These are phyloP conservation scores for Pogonomyrmex barbatus DNA, from an alignment of 1,140 invertebrate genomes.

Conservation along the genomic window DNA sequence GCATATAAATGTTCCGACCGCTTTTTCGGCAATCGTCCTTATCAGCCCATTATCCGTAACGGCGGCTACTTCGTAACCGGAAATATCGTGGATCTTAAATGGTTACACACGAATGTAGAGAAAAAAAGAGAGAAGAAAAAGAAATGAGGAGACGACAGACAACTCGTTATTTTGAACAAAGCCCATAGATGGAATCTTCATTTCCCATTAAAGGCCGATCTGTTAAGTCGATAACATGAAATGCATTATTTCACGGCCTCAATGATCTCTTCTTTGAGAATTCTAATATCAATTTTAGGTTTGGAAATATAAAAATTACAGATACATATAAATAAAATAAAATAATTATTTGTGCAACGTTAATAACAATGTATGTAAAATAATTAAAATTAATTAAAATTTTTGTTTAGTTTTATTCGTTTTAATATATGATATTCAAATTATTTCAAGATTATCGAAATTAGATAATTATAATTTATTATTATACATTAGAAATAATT, in stretches of 20 bases:
- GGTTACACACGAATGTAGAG: conserved; percentile 65
- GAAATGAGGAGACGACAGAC: conserved; percentile 5
- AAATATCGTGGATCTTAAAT: conserved; percentile 76
- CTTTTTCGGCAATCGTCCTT: conserved; percentile 75
- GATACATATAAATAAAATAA: too few species aligned
- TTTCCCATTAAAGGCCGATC: conserved; percentile 59
- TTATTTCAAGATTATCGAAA: background rate
- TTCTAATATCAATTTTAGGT: conserved; percentile 23
- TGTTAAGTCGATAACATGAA: conserved; percentile 67
- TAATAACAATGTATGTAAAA: background rate
- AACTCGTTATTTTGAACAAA: conserved; percentile 68
- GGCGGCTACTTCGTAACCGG: conserved; percentile 71
- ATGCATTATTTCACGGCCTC: conserved; percentile 5
- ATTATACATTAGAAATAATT: background rate
- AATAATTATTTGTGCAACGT: background rate
- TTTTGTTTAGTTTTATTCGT: background rate
- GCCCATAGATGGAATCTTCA: conserved; percentile 55
- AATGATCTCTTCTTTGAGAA: conserved; percentile 7
- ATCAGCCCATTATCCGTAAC: conserved; percentile 78
- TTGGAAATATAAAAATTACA: too few species aligned
- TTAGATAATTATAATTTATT: background rate
- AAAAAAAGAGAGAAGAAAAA: conserved; percentile 6
- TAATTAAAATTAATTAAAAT: background rate
- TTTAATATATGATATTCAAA: background rate
- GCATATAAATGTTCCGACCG: conserved; percentile 39